Conservation (phyloP, 2,113 vertebrate species). For the Hyperoodon ampullatus region DNA sequence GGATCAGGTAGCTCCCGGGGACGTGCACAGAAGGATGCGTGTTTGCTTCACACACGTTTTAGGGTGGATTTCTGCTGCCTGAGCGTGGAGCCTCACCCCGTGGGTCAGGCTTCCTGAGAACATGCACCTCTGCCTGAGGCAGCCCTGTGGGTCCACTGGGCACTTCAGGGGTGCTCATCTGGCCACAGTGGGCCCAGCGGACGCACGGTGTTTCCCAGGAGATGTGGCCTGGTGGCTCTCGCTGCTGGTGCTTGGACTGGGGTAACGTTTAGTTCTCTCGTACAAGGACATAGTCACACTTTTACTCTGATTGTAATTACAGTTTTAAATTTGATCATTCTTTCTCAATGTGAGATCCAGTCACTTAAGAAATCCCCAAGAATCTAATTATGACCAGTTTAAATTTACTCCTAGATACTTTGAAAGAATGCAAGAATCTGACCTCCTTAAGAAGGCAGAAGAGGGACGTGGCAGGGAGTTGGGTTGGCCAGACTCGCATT, state of each 20-base stretch:
- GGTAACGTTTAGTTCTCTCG: background rate
- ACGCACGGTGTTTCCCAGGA: accelerated
- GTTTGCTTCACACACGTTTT: background rate
- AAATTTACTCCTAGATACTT: background rate
- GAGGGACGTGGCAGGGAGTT: accelerated
- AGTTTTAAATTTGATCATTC: background rate
- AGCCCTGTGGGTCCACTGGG: background rate
- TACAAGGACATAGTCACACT: accelerated
- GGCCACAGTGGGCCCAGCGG: accelerated
- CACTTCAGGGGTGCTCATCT: accelerated
- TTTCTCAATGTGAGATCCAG: background rate
- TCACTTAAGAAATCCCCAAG: background rate
- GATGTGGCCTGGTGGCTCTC: accelerated
- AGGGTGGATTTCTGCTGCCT: background rate
- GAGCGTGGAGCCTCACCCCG: background rate
- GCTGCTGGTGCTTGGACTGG: accelerated
- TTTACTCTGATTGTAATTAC: too few species aligned
- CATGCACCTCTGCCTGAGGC: background rate
- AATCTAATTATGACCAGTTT: background rate
- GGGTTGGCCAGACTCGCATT: accelerated
- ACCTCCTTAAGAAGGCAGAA: background rate
- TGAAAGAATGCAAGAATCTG: background rate
- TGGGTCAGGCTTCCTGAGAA: background rate
- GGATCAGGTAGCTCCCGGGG: too few species aligned
- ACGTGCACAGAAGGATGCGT: background rate